These are phyloP conservation scores for Automeris io DNA, from an alignment of 2,888 invertebrate genomes.

Conservation along the genomic window DNA sequence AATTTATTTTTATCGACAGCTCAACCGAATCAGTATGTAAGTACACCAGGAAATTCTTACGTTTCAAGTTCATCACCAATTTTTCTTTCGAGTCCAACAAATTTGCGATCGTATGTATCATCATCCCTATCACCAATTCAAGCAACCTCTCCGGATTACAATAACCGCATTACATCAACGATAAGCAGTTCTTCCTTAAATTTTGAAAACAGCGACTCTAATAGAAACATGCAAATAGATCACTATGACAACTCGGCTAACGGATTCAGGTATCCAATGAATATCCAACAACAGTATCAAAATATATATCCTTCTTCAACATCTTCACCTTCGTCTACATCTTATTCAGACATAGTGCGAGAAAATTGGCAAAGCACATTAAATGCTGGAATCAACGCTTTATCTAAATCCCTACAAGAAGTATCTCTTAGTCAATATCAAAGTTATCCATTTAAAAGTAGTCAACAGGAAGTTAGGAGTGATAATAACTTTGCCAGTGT, in stretches of 20 bases:
- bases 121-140: slow-evolving; percentile 56
- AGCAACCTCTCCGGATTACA: slow-evolving; percentile 50
- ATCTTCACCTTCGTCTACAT: slow-evolving; percentile 38
- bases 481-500: slow-evolving; percentile 33
- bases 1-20: slow-evolving; percentile 53
- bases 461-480: slow-evolving; percentile 38
- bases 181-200: slow-evolving; percentile 36
- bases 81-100: slow-evolving; percentile 57
- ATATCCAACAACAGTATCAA: slow-evolving; percentile 47
- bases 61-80: slow-evolving; percentile 62
- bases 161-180: slow-evolving; percentile 44
- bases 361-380: slow-evolving; percentile 51
- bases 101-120: slow-evolving; percentile 54
- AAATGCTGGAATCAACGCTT: slow-evolving; percentile 34
- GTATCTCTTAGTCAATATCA: slow-evolving; percentile 42
- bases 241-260: slow-evolving; percentile 64
- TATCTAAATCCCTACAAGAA: slow-evolving; percentile 53
- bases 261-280: slow-evolving; percentile 52
- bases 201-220: slow-evolving; percentile 42
- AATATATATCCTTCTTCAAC: slow-evolving; percentile 54
- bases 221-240: slow-evolving; percentile 57
- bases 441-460: slow-evolving; percentile 37
- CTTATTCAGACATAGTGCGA: slow-evolving; percentile 42
- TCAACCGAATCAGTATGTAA: slow-evolving; percentile 50
- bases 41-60: slow-evolving; percentile 50